Conservation (phyloP, 2,888 invertebrate species). For the Acleris laterana region DNA sequence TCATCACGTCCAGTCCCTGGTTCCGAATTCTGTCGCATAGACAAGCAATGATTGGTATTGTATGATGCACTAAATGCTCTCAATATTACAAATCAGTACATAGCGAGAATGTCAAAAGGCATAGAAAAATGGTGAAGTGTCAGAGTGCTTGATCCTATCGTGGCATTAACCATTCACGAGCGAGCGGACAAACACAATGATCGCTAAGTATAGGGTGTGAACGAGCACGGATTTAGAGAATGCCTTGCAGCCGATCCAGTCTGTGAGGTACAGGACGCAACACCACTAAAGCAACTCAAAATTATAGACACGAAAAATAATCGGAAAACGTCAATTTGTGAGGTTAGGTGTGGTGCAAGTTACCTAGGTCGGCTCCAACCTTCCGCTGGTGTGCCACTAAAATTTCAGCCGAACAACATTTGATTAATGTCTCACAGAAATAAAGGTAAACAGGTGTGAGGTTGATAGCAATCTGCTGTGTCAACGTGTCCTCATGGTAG, state of each 20-base stretch:
- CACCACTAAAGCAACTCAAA: constrained; percentile 85
- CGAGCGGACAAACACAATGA: constrained; percentile 84
- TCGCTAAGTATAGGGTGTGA: constrained; percentile 77
- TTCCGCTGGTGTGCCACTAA: constrained; percentile 89
- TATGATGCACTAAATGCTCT: constrained; percentile 81
- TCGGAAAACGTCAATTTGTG: constrained; percentile 82
- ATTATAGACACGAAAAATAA: constrained; percentile 81
- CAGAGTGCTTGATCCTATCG: constrained; percentile 74
- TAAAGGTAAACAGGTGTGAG: constrained; percentile 63
- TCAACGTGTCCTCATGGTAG: constrained; percentile 58
- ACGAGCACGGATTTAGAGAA: constrained; percentile 81
- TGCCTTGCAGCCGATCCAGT: constrained; percentile 83
- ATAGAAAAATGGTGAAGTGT: constrained; percentile 76
- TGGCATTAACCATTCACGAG: constrained; percentile 76
- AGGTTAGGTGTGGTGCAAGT: constrained; percentile 85
- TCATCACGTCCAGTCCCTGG: constrained; percentile 41
- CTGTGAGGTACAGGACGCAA: constrained; percentile 83
- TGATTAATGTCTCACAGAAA: constrained; percentile 76
- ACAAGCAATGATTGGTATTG: constrained; percentile 49
- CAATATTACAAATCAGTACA: constrained; percentile 67
- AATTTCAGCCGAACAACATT: constrained; percentile 82
- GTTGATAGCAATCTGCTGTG: constrained; percentile 62
- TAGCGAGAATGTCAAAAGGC: constrained; percentile 78
- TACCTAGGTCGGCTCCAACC: constrained; percentile 89
- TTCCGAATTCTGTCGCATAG: constrained; percentile 41